Evolutionary conservation across 2,113 vertebrate genomes (phyloP).

Genomic region (Poeciliopsis retropinna): DNA sequence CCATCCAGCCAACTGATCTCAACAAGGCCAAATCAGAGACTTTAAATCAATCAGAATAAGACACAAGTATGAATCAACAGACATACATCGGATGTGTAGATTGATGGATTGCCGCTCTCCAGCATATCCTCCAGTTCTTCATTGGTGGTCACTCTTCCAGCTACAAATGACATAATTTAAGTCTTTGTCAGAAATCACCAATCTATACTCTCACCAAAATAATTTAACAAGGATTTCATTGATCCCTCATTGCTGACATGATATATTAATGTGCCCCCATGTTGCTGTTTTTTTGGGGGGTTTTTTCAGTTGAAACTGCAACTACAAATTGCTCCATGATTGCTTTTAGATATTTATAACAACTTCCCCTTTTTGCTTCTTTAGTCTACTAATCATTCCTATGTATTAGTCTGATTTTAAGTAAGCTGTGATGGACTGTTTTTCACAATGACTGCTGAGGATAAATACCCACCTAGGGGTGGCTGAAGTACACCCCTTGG

Average conservation of each 20-base stretch:
- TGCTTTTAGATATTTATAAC: too few relatives aligned
- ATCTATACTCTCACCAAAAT: neutral
- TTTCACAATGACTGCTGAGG: too few relatives aligned
- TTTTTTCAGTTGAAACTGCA: neutral
- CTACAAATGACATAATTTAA: conserved; percentile 68
- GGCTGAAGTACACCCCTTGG: too few relatives aligned
- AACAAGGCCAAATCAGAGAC: neutral
- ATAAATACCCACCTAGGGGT: too few relatives aligned
- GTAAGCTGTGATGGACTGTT: too few relatives aligned
- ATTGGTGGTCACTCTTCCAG: conserved; percentile 89
- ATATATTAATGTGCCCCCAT: neutral
- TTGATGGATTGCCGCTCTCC: conserved; percentile 91
- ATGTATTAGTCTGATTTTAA: too few relatives aligned
- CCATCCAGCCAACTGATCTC: neutral
- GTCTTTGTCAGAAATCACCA: neutral
- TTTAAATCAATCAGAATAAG: too few relatives aligned
- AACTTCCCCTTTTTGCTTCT: too few relatives aligned
- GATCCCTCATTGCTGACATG: neutral
- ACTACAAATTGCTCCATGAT: too few relatives aligned
- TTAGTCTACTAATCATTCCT: too few relatives aligned
- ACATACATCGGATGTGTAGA: conserved; percentile 94
- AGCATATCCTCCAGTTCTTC: conserved; percentile 96
- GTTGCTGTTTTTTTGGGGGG: neutral
- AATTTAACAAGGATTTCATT: neutral
- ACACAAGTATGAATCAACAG: neutral